Evolutionary conservation across 2,113 vertebrate genomes (phyloP).

Genomic region (Apodemus sylvaticus): DNA sequence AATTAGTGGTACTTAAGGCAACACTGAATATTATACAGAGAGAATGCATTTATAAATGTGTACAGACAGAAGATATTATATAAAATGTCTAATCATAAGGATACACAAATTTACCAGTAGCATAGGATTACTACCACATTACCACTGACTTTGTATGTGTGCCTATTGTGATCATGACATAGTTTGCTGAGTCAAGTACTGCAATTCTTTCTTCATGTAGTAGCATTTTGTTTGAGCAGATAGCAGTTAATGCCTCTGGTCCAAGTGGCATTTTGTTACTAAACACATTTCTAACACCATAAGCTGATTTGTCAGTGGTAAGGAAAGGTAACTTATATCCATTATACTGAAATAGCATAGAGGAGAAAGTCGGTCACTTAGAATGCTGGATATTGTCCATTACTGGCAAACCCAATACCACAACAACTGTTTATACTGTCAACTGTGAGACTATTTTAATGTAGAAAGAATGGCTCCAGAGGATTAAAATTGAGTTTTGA

Average conservation of each 20-base stretch:
- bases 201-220: constrained; percentile 43
- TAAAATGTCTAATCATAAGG: background rate
- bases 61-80: background rate
- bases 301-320: constrained; percentile 70
- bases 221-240: constrained; percentile 68
- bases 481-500: background rate
- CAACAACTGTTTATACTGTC: constrained; percentile 39
- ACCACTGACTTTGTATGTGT: background rate
- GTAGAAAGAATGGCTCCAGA: background rate
- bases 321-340: constrained; percentile 62
- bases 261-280: constrained; percentile 72
- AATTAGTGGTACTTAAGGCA: background rate
- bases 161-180: background rate
- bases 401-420: background rate
- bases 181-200: constrained; percentile 29
- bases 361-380: background rate
- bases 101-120: background rate
- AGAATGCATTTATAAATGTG: background rate
- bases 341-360: constrained; percentile 31
- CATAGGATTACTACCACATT: background rate
- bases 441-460: background rate
- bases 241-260: constrained; percentile 69
- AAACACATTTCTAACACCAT: constrained; percentile 74
- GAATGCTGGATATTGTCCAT: background rate
- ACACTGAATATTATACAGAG: background rate